A percentile compares a stretch with the other conserved stretches of the same genome.
phyloP scores from a whole-genome alignment of 2,113 vertebrate genomes.

The Lepisosteus oculatus region DNA sequence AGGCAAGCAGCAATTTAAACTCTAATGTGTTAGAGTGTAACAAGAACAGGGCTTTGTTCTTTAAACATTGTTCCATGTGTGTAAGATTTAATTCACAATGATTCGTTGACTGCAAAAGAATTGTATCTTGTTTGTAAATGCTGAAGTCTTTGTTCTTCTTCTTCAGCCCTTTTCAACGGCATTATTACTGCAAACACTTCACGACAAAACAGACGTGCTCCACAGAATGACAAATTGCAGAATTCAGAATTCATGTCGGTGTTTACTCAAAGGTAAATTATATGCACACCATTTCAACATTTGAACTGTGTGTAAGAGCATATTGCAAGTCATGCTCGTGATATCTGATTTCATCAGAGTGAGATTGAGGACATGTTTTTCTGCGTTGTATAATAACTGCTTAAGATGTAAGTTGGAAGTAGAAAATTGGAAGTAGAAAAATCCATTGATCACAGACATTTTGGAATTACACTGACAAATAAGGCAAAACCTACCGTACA shows the following conservation, averaged over 20 bases:
- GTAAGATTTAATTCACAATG: conserved; percentile 22
- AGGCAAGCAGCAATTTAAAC: neutral
- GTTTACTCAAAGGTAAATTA: conserved; percentile 55
- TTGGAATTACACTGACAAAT: no score
- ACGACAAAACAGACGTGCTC: conserved; percentile 14
- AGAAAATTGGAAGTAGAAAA: no score
- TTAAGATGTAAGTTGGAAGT: no score
- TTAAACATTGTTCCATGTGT: no score
- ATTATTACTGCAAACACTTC: conserved; percentile 31
- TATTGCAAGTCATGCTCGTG: no score
- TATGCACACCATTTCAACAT: conserved; percentile 43
- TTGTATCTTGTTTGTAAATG: conserved; percentile 16
- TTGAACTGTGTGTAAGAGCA: no score
- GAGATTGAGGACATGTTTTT: no score
- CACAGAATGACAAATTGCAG: conserved; percentile 5
- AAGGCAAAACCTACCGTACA: no score
- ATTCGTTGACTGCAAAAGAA: neutral
- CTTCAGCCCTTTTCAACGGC: conserved; percentile 27
- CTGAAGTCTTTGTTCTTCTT: conserved; percentile 25
- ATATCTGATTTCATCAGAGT: no score
- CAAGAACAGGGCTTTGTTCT: no score
- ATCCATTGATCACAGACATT: no score
- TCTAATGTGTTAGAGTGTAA: conserved; percentile 4
- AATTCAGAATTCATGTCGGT: conserved; percentile 5
- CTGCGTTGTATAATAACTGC: no score